Evolutionary conservation across 2,888 invertebrate genomes (phyloP), one percentile per base, ranked within the genome.

Genomic region (Beris chalybata): DNA sequence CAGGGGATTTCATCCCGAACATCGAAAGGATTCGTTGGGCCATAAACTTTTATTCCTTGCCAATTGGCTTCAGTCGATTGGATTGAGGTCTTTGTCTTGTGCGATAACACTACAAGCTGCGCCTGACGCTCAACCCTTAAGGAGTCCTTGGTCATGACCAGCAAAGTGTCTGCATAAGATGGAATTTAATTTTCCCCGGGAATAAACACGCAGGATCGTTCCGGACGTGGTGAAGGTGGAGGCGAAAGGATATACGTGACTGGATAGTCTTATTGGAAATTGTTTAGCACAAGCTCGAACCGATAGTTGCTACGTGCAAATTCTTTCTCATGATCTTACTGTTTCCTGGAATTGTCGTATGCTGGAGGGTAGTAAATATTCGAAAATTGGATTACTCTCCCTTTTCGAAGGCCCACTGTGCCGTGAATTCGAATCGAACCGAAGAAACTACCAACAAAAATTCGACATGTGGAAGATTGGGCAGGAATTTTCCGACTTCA

Each of bases 261-360:
- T 61, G 50, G 61, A 50, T 52, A 61, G 61, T 50, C 61, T 61
- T 61, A 61, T 61, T 61, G 61, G 43, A 61, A 61, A 61, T 61
- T 61, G 61, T 50, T 52, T 61, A 61, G 61, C 50, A 50, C 61
- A 50, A 5, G 61, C 38, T 9, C 38, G 50, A 52, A 50, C 61
- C 38, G 61, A 29, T 61, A 50, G 32, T 61, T 50, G 22, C 32
- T 13, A 61, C 61, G 61, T 61, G 59, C 32, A 59, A 13, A 32
- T 38, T 61, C 38, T 52, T 50, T 13, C 15, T 50, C 50, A 22
- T 50, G 9, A 50, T 29, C 38, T 5, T 11, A 48, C 7, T 50
- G 50, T 9, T 50, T 9, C 29, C 12, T 50, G 13, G 15, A 13
- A 15, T 50, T 5, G 48, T 12, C 7, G n/a, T 15, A 48, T 22